Percentiles rank a stretch among this genome's conserved stretches.
Evolutionary conservation across 2,797 vertebrate genomes (phyloP).

Genomic region (Dipus sagitta): DNA sequence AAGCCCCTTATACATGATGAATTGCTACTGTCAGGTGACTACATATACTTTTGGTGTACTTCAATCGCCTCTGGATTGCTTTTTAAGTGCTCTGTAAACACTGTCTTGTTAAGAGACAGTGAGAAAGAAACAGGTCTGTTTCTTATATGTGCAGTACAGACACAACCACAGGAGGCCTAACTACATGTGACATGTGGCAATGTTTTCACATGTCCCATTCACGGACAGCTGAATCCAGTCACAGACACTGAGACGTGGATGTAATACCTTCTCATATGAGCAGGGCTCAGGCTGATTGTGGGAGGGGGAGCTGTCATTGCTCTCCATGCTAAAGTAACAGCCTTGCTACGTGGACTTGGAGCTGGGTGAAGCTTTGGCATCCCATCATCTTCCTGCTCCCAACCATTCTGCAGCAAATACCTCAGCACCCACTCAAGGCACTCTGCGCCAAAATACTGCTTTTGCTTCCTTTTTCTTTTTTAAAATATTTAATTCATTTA

Average conservation of each 20-base stretch:
- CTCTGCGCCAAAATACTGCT: not conserved
- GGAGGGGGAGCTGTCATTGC: not conserved
- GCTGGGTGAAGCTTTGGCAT: not conserved
- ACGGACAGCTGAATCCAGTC: not conserved
- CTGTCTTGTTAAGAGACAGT: not conserved
- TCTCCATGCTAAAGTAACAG: not conserved
- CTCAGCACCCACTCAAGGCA: not conserved
- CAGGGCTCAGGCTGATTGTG: not conserved
- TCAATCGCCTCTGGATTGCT: not conserved
- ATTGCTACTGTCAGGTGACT: too few relatives aligned
- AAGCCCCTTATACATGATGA: not conserved
- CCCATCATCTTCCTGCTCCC: not conserved
- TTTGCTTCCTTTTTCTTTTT: too few relatives aligned
- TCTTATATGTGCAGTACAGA: not conserved
- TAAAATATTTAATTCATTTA: too few relatives aligned
- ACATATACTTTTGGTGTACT: not conserved
- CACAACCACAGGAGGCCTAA: not conserved
- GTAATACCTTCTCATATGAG: fast-evolving
- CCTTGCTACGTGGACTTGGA: not conserved
- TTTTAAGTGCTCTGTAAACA: not conserved
- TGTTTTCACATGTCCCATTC: not conserved
- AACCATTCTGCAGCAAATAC: too few relatives aligned
- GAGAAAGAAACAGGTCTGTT: not conserved
- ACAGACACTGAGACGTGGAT: too few relatives aligned
- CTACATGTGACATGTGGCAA: too few relatives aligned